These are phyloP conservation scores for Camponotus floridanus DNA, from an alignment of 1,140 invertebrate genomes.

Conservation along the genomic window DNA sequence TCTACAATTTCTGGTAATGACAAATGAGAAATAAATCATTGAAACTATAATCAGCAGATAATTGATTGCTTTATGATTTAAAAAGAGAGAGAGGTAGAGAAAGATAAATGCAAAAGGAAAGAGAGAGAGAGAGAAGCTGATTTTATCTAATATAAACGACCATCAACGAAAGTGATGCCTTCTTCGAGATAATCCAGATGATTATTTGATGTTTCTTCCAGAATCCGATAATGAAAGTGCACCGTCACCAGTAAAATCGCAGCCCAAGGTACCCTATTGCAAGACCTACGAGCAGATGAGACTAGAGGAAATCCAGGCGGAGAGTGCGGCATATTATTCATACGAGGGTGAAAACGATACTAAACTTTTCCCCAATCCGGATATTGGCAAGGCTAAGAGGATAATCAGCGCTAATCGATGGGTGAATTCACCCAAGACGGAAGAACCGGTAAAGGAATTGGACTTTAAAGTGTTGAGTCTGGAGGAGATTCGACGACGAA, in stretches of 20 bases:
- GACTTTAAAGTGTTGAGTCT: conserved; percentile 82
- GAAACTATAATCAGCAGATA: conserved; percentile 7
- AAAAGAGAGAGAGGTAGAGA: neutral
- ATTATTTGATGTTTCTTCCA: conserved; percentile 88
- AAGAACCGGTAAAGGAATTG: conserved; percentile 53
- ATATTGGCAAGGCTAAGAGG: conserved; percentile 40
- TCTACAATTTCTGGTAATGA: conserved; percentile 1
- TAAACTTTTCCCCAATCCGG: conserved; percentile 22
- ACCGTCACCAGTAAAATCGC: conserved; percentile 87
- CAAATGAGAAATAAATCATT: conserved; percentile 4
- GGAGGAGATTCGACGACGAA: conserved; percentile 82
- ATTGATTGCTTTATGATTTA: neutral
- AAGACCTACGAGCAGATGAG: conserved; percentile 90
- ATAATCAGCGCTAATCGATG: conserved; percentile 18
- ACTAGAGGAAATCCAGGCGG: conserved; percentile 90
- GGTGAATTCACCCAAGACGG: conserved; percentile 40
- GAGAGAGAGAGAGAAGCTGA: conserved; percentile 16
- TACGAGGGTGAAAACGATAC: conserved; percentile 81
- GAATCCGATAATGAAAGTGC: conserved; percentile 91
- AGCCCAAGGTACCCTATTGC: conserved; percentile 82
- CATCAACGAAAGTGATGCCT: conserved; percentile 20
- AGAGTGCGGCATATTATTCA: conserved; percentile 89
- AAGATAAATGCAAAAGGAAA: neutral
- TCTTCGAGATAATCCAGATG: conserved; percentile 3
- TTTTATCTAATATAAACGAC: conserved; percentile 7